Evolutionary conservation across 2,113 vertebrate species (phyloP).

Genomic region (Myrmecobius fasciatus): DNA sequence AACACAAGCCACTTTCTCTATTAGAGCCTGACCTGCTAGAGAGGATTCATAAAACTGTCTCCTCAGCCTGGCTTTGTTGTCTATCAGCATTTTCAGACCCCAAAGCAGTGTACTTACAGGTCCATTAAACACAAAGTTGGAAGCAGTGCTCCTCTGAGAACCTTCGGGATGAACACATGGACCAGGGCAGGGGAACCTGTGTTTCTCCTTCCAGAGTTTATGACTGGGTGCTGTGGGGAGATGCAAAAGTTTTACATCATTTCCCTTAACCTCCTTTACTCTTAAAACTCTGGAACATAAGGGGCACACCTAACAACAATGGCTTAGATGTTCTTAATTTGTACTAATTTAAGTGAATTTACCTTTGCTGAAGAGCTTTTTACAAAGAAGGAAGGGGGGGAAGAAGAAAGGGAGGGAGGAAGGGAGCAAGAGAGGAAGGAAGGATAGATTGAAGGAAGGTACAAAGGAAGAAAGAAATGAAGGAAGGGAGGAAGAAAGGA

Average conservation of each 20-base stretch:
- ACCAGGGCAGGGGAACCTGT: background rate
- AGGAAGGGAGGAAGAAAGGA: background rate
- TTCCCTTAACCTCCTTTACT: background rate
- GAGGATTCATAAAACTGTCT: constrained; percentile 63
- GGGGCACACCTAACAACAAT: background rate
- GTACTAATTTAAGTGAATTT: background rate
- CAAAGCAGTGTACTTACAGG: constrained; percentile 64
- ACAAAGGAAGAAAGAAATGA: background rate
- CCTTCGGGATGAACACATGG: background rate
- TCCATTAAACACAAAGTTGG: constrained; percentile 69
- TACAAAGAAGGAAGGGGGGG: background rate
- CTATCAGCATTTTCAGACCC: constrained; percentile 73
- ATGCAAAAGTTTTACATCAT: background rate
- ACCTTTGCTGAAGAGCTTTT: background rate
- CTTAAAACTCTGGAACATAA: background rate
- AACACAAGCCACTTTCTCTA: constrained; percentile 23
- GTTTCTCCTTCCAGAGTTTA: constrained; percentile 2
- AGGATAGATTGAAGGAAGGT: too few relatives aligned
- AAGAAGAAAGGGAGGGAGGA: background rate
- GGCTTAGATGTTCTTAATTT: background rate
- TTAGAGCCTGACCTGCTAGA: constrained; percentile 54
- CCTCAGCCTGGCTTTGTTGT: constrained; percentile 68
- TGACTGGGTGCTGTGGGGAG: background rate
- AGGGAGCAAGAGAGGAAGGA: background rate
- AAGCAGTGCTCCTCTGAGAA: constrained; percentile 22